These are phyloP conservation scores for Taxidea taxus DNA, from an alignment of 2,113 vertebrate species.

Conservation along the genomic window DNA sequence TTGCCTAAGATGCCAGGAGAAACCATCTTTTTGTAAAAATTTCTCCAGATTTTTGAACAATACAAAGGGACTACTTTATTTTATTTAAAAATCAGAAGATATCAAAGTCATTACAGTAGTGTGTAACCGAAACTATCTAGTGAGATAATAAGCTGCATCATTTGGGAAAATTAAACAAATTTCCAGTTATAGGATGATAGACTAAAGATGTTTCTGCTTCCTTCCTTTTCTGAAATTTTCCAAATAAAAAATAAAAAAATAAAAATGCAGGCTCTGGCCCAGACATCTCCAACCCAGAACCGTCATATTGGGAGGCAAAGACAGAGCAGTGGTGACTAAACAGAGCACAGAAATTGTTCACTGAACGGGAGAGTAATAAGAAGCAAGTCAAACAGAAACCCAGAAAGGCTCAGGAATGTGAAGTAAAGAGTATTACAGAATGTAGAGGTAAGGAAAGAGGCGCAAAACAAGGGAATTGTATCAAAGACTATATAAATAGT, in stretches of 20 bases:
- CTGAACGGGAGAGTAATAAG: neutral
- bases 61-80: neutral
- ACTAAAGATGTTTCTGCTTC: slow-evolving; percentile 25
- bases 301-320: slow-evolving; percentile 26
- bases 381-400: slow-evolving; percentile 4
- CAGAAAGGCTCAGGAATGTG: neutral
- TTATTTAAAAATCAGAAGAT: slow-evolving; percentile 1
- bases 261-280: neutral
- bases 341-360: slow-evolving; percentile 21
- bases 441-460: neutral
- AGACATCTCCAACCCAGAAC: slow-evolving; percentile 29
- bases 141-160: neutral
- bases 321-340: slow-evolving; percentile 35
- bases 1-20: slow-evolving; percentile 15
- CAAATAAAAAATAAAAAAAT: slow-evolving; percentile 45
- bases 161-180: slow-evolving; percentile 11
- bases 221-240: slow-evolving; percentile 39
- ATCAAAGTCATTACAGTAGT: neutral
- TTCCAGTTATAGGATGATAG: neutral
- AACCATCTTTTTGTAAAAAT: neutral
- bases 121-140: neutral
- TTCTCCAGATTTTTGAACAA: neutral
- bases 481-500: neutral
- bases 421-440: neutral
- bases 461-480: slow-evolving; percentile 14